Base-by-base conservation (phyloP, 2,888 invertebrate genomes). In the Xanthorhoe designata region DNA sequence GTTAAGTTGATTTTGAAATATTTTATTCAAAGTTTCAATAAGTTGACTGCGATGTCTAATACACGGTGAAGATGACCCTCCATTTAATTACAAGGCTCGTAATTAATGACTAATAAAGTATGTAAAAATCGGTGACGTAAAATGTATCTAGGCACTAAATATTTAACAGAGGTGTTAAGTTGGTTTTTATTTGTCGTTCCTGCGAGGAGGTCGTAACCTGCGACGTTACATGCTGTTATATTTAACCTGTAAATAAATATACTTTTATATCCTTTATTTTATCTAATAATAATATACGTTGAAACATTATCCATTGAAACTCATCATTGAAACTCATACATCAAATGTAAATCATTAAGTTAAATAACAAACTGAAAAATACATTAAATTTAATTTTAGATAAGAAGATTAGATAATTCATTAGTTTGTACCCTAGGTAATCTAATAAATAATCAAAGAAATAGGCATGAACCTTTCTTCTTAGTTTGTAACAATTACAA, bases 171-270 rank as follows among this genome's bases (percentile, higher is more conserved):
- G 67, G 58, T 66, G 74, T 72, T 74, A 67, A 64, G 55, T 66
- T 56, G n/a, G 47, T 61, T 67, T 72, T 74, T 73, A 77, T 72
- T 72, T 50, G 50, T 38, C 70, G 64, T 73, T 75, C 75, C 71
- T 66, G 29, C 71, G 53, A 68, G 60, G 59, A 55, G 35, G 54
- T 65, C 51, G 62, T 58, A 66, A 66, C 75, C 52, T 64, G 29
- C 35, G 19, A 19, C 19, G 54, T 73, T 70, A 64, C 64, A 13
- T 42, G 38, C 38, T 42, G 67, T 67, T 72, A 67, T 69, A 61
- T 68, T 42, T 50, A 9, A 54, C 64, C 18, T 54, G 24, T 59
- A 29, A 59, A 58, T 49, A 38, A 42, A 57, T 19, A 35, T 19
- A 57, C 50, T 24, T 35, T 17, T 50, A 17, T 29, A 15, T 57